phyloP scores from a whole-genome alignment of 2,888 invertebrate genomes.

The Drosophila longiperda region DNA sequence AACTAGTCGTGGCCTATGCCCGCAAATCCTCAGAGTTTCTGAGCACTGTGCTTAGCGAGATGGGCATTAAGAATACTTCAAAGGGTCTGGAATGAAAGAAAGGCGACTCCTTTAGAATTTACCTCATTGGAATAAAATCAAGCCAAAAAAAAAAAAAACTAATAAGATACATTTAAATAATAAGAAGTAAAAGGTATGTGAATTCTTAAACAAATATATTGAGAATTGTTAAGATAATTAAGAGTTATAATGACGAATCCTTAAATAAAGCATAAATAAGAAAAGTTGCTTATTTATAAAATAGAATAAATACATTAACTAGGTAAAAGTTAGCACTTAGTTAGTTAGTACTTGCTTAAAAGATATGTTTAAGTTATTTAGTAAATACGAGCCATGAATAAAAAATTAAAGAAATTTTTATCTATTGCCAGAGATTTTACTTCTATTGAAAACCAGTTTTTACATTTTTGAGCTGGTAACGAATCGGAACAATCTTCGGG shows the following conservation, averaged over 20 bases:
- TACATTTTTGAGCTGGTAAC: not conserved
- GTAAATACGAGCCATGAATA: not conserved
- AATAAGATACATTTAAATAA: not conserved
- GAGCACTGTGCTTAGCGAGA: constrained; percentile 38
- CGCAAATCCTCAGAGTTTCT: constrained; percentile 78
- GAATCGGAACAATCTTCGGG: not conserved
- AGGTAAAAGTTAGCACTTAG: not conserved
- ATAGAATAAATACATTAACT: not conserved
- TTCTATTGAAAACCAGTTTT: not conserved
- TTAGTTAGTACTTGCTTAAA: too few relatives aligned
- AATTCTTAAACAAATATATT: not conserved
- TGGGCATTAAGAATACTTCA: constrained; percentile 2
- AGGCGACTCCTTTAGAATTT: not conserved
- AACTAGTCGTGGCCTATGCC: constrained; percentile 86
- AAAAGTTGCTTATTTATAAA: not conserved
- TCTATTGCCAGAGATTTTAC: not conserved
- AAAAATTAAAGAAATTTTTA: not conserved
- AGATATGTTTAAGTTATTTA: not conserved
- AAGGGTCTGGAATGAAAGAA: constrained; percentile 24
- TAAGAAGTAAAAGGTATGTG: not conserved
- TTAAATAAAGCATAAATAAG: not conserved
- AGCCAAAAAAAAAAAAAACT: not conserved
- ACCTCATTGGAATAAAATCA: not conserved
- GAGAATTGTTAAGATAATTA: not conserved
- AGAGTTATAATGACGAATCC: not conserved